phyloP scores from a whole-genome alignment of 2,797 vertebrate genomes.

The Trichosurus vulpecula region DNA sequence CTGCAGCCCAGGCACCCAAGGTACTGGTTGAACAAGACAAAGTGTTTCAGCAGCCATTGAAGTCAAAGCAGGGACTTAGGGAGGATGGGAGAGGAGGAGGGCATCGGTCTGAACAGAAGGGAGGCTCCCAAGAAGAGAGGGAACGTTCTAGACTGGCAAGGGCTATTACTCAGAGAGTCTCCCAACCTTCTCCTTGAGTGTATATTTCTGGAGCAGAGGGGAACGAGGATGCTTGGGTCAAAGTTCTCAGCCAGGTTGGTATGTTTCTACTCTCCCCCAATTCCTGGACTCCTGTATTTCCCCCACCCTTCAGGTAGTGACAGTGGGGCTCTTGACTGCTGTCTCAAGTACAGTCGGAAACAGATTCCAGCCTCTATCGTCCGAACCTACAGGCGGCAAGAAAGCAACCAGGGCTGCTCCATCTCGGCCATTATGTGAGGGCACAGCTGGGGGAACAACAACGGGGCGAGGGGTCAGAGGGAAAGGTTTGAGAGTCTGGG shows the following conservation, averaged over 20 bases:
- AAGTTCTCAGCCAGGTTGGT: not conserved
- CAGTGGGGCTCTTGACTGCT: slow-evolving; percentile 82
- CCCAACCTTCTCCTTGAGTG: not conserved
- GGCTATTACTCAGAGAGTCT: not conserved
- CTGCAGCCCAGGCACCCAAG: slow-evolving; percentile 68
- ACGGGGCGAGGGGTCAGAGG: no score
- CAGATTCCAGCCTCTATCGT: slow-evolving; percentile 76
- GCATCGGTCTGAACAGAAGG: not conserved
- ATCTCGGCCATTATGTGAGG: slow-evolving; percentile 79
- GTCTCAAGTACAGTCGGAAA: slow-evolving; percentile 57
- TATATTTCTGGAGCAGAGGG: not conserved
- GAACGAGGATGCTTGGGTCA: no score
- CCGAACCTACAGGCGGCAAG: slow-evolving; percentile 78
- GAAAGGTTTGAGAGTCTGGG: rapidly evolving
- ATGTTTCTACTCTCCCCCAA: not conserved
- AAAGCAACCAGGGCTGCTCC: slow-evolving; percentile 78
- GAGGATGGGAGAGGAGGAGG: not conserved
- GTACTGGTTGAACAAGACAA: slow-evolving; percentile 49
- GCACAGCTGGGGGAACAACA: not conserved
- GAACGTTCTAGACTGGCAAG: not conserved
- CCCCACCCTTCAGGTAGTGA: slow-evolving; percentile 57
- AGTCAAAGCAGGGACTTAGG: not conserved
- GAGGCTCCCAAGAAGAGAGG: not conserved
- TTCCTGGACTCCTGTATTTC: not conserved
- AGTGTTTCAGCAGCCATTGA: not conserved